Percentiles rank a stretch among this genome's conserved stretches.
phyloP scores from a whole-genome alignment of 2,888 invertebrate species.

The Anthoptus insignis region DNA sequence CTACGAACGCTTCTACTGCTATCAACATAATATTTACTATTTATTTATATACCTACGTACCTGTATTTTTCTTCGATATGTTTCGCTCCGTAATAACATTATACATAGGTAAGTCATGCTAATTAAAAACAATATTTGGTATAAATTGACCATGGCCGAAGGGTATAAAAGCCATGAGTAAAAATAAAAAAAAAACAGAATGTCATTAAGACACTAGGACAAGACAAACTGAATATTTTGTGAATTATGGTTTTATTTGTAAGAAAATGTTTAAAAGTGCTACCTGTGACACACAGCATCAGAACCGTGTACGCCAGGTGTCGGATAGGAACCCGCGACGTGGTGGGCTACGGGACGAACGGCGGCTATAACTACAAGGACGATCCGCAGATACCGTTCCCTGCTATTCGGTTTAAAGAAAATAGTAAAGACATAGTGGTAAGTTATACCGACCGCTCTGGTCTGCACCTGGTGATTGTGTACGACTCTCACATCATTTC shows the following conservation, averaged over 20 bases:
- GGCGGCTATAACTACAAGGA: conserved; percentile 87
- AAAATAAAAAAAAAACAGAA: conserved; percentile 25
- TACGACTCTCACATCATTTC: too few relatives aligned
- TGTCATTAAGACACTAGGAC: conserved; percentile 40
- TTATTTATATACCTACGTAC: too few relatives aligned
- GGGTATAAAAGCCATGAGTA: not conserved
- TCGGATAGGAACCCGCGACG: conserved; percentile 88
- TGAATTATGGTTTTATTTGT: conserved; percentile 19
- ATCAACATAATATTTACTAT: too few relatives aligned
- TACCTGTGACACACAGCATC: conserved; percentile 2
- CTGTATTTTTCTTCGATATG: too few relatives aligned
- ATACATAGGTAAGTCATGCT: too few relatives aligned
- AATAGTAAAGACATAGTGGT: conserved; percentile 87
- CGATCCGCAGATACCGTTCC: conserved; percentile 86
- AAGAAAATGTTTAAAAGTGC: conserved; percentile 3
- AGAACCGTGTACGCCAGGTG: conserved; percentile 62
- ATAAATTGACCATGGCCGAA: not conserved
- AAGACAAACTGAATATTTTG: not conserved
- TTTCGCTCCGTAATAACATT: too few relatives aligned
- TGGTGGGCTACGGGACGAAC: conserved; percentile 89
- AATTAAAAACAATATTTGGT: too few relatives aligned
- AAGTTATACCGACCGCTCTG: conserved; percentile 55
- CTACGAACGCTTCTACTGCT: too few relatives aligned
- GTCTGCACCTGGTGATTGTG: too few relatives aligned
- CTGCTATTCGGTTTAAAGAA: conserved; percentile 88